These are phyloP conservation scores for Ctenicera cuprea DNA, from an alignment of 2,888 invertebrate species.

Conservation along the genomic window DNA sequence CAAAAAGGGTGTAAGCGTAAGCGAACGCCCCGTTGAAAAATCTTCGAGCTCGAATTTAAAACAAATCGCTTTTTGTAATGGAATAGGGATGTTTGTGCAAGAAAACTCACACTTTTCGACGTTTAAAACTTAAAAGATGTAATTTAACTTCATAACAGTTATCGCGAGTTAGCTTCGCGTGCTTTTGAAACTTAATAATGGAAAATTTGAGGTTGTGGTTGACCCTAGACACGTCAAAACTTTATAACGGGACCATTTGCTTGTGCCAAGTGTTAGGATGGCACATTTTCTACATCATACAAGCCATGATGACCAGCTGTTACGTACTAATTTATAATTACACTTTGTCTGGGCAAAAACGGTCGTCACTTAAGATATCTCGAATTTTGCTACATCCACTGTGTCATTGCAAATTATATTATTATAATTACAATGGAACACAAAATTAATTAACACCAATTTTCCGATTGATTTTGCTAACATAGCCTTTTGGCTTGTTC, in stretches of 20 bases:
- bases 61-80: not conserved
- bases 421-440: too few relatives aligned
- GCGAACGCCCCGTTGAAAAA: not conserved
- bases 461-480: not conserved
- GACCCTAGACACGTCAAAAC: constrained; percentile 48
- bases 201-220: constrained; percentile 49
- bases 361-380: constrained; percentile 8
- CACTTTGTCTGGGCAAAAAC: not conserved
- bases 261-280: constrained; percentile 26
- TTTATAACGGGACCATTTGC: constrained; percentile 43
- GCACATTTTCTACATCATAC: constrained; percentile 40
- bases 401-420: not conserved
- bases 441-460: too few relatives aligned
- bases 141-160: constrained; percentile 46
- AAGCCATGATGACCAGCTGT: constrained; percentile 44
- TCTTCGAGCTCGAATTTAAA: constrained; percentile 4
- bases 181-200: constrained; percentile 48
- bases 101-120: constrained; percentile 9
- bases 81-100: not conserved
- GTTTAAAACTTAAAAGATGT: constrained; percentile 40
- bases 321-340: constrained; percentile 40
- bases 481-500: too few relatives aligned
- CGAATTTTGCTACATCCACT: not conserved
- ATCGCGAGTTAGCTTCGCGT: constrained; percentile 45
- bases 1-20: not conserved